Percentiles rank a stretch among this genome's conserved stretches.
These are phyloP conservation scores for Dione juno DNA, from an alignment of 2,888 invertebrate genomes.

Conservation along the genomic window DNA sequence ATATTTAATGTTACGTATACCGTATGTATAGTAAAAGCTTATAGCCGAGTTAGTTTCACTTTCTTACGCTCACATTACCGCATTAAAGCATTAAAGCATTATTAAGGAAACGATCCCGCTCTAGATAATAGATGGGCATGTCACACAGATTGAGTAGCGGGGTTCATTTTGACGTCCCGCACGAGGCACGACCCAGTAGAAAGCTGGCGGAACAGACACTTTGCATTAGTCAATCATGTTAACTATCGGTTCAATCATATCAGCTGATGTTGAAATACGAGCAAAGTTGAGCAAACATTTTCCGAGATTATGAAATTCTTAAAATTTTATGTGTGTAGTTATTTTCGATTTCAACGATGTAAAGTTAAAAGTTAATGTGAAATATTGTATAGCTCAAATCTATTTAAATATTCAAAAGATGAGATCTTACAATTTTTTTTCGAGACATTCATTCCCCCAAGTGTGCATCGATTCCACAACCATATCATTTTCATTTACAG, in stretches of 20 bases:
- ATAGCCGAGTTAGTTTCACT: constrained; percentile 36
- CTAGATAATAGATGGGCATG: constrained; percentile 49
- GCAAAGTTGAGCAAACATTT: constrained; percentile 2
- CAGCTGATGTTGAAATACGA: constrained; percentile 32
- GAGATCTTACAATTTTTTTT: not conserved
- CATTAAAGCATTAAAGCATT: constrained; percentile 42
- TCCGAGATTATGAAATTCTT: not conserved
- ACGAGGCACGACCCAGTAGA: constrained; percentile 50
- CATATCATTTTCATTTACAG: too few relatives aligned
- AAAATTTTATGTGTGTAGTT: not conserved
- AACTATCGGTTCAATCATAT: constrained; percentile 43
- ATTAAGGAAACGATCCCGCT: constrained; percentile 45
- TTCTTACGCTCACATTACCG: constrained; percentile 39
- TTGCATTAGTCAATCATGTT: constrained; percentile 54
- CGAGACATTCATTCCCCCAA: too few relatives aligned
- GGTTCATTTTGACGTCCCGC: constrained; percentile 53
- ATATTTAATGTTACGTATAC: constrained; percentile 5
- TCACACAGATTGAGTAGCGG: constrained; percentile 54
- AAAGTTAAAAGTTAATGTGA: not conserved
- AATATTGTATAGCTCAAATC: not conserved
- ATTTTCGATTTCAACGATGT: not conserved
- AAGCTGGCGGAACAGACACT: constrained; percentile 51
- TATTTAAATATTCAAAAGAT: not conserved
- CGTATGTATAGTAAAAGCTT: constrained; percentile 20
- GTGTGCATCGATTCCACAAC: too few relatives aligned